Percentiles rank a stretch among this genome's conserved stretches.
Conservation (phyloP, 2,797 vertebrate genomes). For the Hyperoplus immaculatus region DNA sequence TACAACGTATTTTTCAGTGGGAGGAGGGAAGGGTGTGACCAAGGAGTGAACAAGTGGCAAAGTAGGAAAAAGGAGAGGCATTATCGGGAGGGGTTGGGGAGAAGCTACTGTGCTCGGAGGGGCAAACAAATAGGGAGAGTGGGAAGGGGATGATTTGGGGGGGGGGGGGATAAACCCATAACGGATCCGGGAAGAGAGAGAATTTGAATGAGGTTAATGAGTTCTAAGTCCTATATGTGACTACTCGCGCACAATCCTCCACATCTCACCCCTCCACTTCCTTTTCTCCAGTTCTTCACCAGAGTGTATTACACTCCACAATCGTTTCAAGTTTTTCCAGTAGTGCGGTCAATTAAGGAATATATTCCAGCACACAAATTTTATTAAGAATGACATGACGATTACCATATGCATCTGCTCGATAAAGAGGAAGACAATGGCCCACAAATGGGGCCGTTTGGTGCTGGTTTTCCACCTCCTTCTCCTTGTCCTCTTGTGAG, state of each 20-base stretch:
- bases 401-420: constrained; percentile 37
- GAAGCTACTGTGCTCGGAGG: constrained; percentile 40
- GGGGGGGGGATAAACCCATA: not conserved
- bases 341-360: constrained; percentile 4
- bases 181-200: not conserved
- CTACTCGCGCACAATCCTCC: not conserved
- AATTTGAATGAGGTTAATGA: constrained; percentile 12
- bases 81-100: constrained; percentile 32
- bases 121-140: constrained; percentile 31
- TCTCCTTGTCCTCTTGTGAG: constrained; percentile 24
- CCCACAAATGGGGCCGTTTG: constrained; percentile 23
- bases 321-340: constrained; percentile 3
- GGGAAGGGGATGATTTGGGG: constrained; percentile 5
- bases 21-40: constrained; percentile 22
- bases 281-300: not conserved
- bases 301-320: constrained; percentile 2
- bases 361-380: constrained; percentile 8
- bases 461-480: constrained; percentile 3
- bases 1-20: constrained; percentile 16
- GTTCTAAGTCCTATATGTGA: not conserved
- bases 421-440: constrained; percentile 13
- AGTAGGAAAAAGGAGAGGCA: constrained; percentile 17
- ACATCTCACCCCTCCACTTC: not conserved
- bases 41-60: constrained; percentile 36
- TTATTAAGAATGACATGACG: not conserved